Percentiles rank a stretch among this genome's conserved stretches.
phyloP scores from a whole-genome alignment of 2,888 invertebrate species.

The Tipula vernalis region DNA sequence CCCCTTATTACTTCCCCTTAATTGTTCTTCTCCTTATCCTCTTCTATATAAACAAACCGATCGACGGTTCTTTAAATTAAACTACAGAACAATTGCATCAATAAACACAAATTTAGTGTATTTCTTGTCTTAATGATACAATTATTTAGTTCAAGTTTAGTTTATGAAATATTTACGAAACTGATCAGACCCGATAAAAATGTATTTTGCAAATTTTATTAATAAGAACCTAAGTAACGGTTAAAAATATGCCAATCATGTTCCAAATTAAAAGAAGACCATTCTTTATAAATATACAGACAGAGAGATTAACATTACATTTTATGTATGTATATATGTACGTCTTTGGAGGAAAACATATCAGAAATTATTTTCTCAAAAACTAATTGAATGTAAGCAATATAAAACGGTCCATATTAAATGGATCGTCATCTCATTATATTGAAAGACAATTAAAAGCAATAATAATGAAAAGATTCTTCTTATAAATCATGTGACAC shows the following conservation, averaged over 20 bases:
- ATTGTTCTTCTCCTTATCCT: too few species aligned
- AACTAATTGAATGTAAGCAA: background rate
- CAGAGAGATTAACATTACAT: background rate
- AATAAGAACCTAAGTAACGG: background rate
- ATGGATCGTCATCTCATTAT: background rate
- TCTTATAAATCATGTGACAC: background rate
- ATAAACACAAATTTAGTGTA: too few species aligned
- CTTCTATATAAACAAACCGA: too few species aligned
- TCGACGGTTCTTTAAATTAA: too few species aligned
- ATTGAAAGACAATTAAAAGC: background rate
- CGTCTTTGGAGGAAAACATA: too few species aligned
- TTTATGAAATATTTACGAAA: background rate
- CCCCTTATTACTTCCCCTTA: too few species aligned
- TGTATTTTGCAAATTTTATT: background rate
- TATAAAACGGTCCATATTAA: background rate
- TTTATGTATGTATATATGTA: background rate
- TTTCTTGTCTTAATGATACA: too few species aligned
- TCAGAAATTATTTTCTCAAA: background rate
- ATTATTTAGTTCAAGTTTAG: too few species aligned
- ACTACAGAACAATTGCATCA: too few species aligned
- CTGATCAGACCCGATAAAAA: background rate
- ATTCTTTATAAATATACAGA: background rate
- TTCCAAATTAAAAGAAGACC: background rate
- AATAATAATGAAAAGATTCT: background rate
- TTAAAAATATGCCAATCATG: background rate